Evolutionary conservation across 2,888 invertebrate genomes (phyloP), one percentile per base, ranked within the genome.

Genomic region (Deilephila elpenor): DNA sequence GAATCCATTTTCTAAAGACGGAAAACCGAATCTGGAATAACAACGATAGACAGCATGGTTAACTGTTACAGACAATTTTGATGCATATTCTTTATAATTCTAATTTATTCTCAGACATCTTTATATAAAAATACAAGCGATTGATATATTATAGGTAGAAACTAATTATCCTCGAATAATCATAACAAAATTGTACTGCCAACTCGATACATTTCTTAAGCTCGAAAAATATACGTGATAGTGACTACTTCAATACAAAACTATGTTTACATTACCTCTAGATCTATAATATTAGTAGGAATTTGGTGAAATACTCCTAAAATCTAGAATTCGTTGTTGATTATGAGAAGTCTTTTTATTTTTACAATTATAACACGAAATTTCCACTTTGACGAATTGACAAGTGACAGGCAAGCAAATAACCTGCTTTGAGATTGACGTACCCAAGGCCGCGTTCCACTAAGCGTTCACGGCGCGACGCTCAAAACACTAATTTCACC

Each of bases 1-100:
- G 88, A 83, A 82, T 93, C 92, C 93, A 93, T 93, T 76, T 67
- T 78, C 79, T 78, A 75, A 51, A 72, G 32, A 19, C n/a, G n/a
- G 29, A 71, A 6, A n/a, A 19, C 20, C 17, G 44, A 32, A 60
- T 8, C 59, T 59, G 14, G 71, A 75, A 61, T 44, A 56, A 17
- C 19, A 56, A 17, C 19, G 56, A n/a, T n/a, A n/a, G n/a, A 56
- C n/a, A 56, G n/a, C 56, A 56, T 56, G 56, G 5, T n/a, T n/a
- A 56, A 6, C 56, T 56, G n/a, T 14, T 44, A 44, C 44, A 44
- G 44, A 44, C 14, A 11, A 44, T 11, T 44, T 44, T 44, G 3
- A 44, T 44, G 44, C 11, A 44, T 44, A 44, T 11, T 44, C 11
- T 44, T 44, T 44, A 44, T 44, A 44, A 44, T 11, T 11, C 14